Evolutionary conservation across 2,888 invertebrate genomes (phyloP), one percentile per base, ranked within the genome.

Genomic region (Noctua comes): DNA sequence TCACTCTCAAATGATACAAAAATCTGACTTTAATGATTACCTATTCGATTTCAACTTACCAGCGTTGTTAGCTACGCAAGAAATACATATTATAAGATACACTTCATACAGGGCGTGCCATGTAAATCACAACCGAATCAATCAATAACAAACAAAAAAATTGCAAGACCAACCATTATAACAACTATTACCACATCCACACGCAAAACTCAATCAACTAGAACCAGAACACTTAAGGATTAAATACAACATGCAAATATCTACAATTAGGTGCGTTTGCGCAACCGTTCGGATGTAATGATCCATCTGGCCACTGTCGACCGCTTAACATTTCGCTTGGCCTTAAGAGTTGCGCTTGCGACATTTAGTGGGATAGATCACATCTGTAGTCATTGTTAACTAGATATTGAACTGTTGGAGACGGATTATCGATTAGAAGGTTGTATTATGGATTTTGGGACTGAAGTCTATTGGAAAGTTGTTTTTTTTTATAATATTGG

Each of bases 241-340:
- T 88, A 86, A 79, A 88, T 83, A 83, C 78, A 80, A 89, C 79
- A 89, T 89, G 89, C 87, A 88, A 89, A 89, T 85, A 86, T 76
- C 71, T 85, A 87, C 85, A 90, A 90, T 88, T 86, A 88, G 73
- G 69, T 79, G 73, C 54, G 85, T 93, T 94, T 90, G 84, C 77
- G 86, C 86, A 86, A 87, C 80, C 59, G 73, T 71, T 88, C 88
- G 81, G 88, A 90, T 90, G 91, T 93, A 93, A 93, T 92, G 93
- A 94, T 94, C 91, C 92, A 93, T 94, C 92, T 89, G 86, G 91
- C 89, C 89, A 88, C 88, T 82, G 85, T 77, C 92, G 93, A 94
- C 95, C 95, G 94, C 95, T 94, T 96, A 95, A 93, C 96, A 96
- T 96, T 96, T 96, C 86, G 91, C 87, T 86, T 91, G 95, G 93